Percentiles rank a stretch among this genome's conserved stretches.
These are phyloP conservation scores for Agapornis canus DNA, from an alignment of 2,797 vertebrate species.

Conservation along the genomic window DNA sequence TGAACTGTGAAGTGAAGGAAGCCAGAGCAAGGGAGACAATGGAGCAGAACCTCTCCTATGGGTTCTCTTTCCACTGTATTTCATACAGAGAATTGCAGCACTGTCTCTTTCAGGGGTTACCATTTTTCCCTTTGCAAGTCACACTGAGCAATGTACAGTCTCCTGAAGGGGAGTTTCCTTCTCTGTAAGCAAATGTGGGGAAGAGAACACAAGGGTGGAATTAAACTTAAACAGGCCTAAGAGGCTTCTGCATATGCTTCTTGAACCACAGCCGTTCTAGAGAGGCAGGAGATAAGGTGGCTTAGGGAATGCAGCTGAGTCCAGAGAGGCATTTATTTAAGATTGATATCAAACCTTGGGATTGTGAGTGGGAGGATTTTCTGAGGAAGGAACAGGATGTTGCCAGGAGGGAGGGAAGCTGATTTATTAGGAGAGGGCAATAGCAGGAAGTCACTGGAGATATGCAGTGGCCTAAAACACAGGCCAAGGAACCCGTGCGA, in stretches of 20 bases:
- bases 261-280: slow-evolving; percentile 53
- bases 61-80: neutral
- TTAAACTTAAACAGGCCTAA: slow-evolving; percentile 47
- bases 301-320: slow-evolving; percentile 39
- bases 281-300: slow-evolving; percentile 69
- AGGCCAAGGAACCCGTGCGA: neutral
- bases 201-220: neutral
- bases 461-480: neutral
- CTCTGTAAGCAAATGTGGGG: neutral
- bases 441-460: slow-evolving; percentile 49
- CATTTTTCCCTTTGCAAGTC: neutral
- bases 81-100: neutral
- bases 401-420: slow-evolving; percentile 59
- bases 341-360: slow-evolving; percentile 74
- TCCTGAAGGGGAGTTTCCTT: neutral
- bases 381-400: slow-evolving; percentile 73
- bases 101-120: neutral
- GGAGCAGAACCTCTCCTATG: neutral
- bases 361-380: slow-evolving; percentile 65
- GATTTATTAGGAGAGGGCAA: slow-evolving; percentile 49
- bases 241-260: neutral
- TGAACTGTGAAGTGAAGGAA: neutral
- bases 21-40: neutral
- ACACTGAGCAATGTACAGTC: neutral
- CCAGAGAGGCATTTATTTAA: slow-evolving; percentile 72